Evolutionary conservation across 2,888 invertebrate genomes (phyloP).

Genomic region (Erannis defoliaria): DNA sequence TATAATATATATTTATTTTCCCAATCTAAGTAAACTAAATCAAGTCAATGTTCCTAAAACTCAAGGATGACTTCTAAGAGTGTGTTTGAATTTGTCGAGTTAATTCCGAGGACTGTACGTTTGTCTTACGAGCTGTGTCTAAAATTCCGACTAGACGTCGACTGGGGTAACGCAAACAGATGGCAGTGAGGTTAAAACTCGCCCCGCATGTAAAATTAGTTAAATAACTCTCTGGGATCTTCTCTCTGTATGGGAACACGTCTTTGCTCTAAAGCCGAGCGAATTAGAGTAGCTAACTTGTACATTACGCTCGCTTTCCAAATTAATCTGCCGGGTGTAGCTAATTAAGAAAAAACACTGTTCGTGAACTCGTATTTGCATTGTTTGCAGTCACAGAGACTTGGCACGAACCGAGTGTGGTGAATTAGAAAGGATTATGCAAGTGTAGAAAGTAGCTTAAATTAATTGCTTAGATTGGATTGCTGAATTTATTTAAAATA

Average conservation of each 20-base stretch:
- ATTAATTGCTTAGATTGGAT: conserved; percentile 16
- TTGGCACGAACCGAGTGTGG: conserved; percentile 28
- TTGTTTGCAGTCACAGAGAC: conserved; percentile 44
- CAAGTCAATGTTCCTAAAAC: conserved; percentile 36
- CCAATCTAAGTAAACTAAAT: conserved; percentile 16
- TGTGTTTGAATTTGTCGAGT: conserved; percentile 68
- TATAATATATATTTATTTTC: background rate
- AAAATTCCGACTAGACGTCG: conserved; percentile 47
- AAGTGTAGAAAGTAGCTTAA: conserved; percentile 2
- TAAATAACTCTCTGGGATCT: conserved; percentile 76
- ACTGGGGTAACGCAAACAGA: conserved; percentile 71
- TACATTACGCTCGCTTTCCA: conserved; percentile 70
- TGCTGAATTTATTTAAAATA: background rate
- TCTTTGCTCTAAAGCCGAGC: conserved; percentile 80
- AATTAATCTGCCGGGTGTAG: conserved; percentile 76
- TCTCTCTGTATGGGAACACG: conserved; percentile 74
- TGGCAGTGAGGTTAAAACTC: conserved; percentile 77
- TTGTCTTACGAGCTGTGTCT: conserved; percentile 39
- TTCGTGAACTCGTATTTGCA: conserved; percentile 57
- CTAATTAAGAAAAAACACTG: conserved; percentile 72
- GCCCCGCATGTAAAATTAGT: conserved; percentile 79
- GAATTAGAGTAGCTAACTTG: conserved; percentile 73
- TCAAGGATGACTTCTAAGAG: conserved; percentile 50
- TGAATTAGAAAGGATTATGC: conserved; percentile 14
- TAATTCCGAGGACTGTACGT: conserved; percentile 64